Base-by-base conservation (phyloP, 2,797 vertebrate species). In the Pseudochromis fuscus region DNA sequence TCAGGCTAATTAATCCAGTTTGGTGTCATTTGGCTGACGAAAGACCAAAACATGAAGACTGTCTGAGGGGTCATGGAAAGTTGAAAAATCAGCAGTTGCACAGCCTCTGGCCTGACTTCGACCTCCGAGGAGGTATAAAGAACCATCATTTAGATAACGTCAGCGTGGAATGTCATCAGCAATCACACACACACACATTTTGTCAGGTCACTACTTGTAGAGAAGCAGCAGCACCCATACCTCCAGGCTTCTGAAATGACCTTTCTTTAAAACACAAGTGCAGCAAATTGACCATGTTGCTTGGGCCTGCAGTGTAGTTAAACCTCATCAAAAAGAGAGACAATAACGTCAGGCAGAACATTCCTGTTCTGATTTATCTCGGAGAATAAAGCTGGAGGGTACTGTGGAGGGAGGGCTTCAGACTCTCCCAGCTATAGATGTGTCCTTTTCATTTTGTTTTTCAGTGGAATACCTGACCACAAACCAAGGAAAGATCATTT, bases 351-450 rank as follows among this genome's bases (percentile, higher is more conserved):
- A 46, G 37, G 33, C 46, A 72, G 46, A 76, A 81, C 84, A 91
- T 89, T 89, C 81, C 82, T 81, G 60, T 31, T 72, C 46, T 85
- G 84, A 91, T 88, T 89, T 85, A 87, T 82, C 59, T 59, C 24
- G 9, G 25, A 73, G 61, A 68, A 69, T 18, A 49, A 84, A 62
- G 65, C 59, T 46, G 55, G 56, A 62, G 49, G 76, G 53, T 61
- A 44, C 45, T 7, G 38, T 10, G 21, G 18, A 23, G 16, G 4
- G 16, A 35, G 15, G 50, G n/a, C 40, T 66, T 74, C 21, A 40
- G 25, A 30, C 18, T 35, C 38, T 65, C 51, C 64, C 0, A 3
- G 35, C 45, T 48, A 12, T n/a, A 10, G 48, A 79, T 71, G 38
- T 67, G n/a, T 74, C 44, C 5, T 66, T 75, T 88, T 75, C 18